Percentiles rank a stretch among this genome's conserved stretches.
Evolutionary conservation across 2,113 vertebrate species (phyloP).

Genomic region (Cyprinodon tularosa): DNA sequence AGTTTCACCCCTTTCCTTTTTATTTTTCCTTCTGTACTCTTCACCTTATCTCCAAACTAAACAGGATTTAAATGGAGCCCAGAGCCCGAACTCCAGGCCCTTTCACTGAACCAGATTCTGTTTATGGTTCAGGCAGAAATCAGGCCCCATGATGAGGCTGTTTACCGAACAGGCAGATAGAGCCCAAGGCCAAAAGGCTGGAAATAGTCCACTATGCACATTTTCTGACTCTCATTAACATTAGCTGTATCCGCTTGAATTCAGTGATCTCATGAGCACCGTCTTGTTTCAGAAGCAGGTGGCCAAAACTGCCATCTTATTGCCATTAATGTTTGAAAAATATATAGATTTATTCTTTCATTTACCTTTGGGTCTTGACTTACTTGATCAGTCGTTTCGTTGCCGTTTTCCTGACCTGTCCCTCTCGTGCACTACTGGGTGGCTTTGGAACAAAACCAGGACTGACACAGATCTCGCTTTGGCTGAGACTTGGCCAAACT

Average conservation of each 20-base stretch:
- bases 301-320: slow-evolving; percentile 15
- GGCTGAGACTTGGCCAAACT: slow-evolving; percentile 62
- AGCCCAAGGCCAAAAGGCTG: slow-evolving; percentile 60
- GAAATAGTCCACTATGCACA: slow-evolving; percentile 47
- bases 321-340: slow-evolving; percentile 17
- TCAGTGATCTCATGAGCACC: slow-evolving; percentile 35
- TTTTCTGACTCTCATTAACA: slow-evolving; percentile 65
- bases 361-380: slow-evolving; percentile 55
- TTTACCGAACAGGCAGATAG: slow-evolving; percentile 71
- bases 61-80: slow-evolving; percentile 74
- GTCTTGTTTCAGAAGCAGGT: slow-evolving; percentile 28
- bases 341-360: slow-evolving; percentile 10
- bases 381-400: slow-evolving; percentile 87
- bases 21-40: slow-evolving; percentile 67
- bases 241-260: slow-evolving; percentile 58
- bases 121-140: slow-evolving; percentile 77
- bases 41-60: slow-evolving; percentile 81
- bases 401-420: slow-evolving; percentile 79
- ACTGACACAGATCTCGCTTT: slow-evolving; percentile 69
- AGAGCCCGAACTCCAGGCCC: slow-evolving; percentile 51
- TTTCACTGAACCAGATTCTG: slow-evolving; percentile 73
- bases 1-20: slow-evolving; percentile 61
- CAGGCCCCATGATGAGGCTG: slow-evolving; percentile 71
- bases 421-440: slow-evolving; percentile 80
- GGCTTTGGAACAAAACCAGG: slow-evolving; percentile 85